Conservation (phyloP, 2,113 vertebrate species). For the Gobius niger region DNA sequence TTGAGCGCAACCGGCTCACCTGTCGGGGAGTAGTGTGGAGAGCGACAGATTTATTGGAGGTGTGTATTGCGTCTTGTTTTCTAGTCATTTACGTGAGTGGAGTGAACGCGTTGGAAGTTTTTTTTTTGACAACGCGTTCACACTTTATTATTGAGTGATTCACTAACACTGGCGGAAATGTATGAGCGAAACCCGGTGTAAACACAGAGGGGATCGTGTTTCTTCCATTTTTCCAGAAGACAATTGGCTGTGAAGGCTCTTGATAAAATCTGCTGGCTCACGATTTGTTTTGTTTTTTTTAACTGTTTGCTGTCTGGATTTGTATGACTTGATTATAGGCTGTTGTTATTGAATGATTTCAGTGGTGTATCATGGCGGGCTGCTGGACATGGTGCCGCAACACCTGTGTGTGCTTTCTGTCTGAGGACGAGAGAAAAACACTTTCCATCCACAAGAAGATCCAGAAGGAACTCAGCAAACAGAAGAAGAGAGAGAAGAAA, state of each 20-base stretch:
- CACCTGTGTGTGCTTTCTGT: constrained; percentile 79
- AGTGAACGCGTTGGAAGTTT: too few relatives aligned
- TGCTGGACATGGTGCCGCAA: constrained; percentile 63
- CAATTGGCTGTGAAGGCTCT: background rate
- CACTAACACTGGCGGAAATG: background rate
- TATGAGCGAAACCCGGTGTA: background rate
- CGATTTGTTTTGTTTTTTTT: too few relatives aligned
- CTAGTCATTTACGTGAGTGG: too few relatives aligned
- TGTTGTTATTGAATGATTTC: constrained; percentile 7
- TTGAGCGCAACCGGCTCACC: constrained; percentile 24
- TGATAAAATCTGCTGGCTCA: background rate
- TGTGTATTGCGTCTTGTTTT: constrained; percentile 20
- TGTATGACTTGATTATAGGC: constrained; percentile 5
- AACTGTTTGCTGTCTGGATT: background rate
- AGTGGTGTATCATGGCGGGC: constrained; percentile 65
- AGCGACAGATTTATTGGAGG: constrained; percentile 48
- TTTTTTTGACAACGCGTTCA: too few relatives aligned
- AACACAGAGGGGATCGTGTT: constrained; percentile 4
- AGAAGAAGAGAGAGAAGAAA: constrained; percentile 78
- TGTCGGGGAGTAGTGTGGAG: constrained; percentile 13
- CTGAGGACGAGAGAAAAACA: constrained; percentile 79
- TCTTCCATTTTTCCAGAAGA: background rate
- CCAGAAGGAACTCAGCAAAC: constrained; percentile 75
- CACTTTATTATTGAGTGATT: background rate
- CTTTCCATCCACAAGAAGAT: constrained; percentile 82